These are phyloP conservation scores for Camarhynchus parvulus DNA, from an alignment of 2,113 vertebrate species.

Conservation along the genomic window DNA sequence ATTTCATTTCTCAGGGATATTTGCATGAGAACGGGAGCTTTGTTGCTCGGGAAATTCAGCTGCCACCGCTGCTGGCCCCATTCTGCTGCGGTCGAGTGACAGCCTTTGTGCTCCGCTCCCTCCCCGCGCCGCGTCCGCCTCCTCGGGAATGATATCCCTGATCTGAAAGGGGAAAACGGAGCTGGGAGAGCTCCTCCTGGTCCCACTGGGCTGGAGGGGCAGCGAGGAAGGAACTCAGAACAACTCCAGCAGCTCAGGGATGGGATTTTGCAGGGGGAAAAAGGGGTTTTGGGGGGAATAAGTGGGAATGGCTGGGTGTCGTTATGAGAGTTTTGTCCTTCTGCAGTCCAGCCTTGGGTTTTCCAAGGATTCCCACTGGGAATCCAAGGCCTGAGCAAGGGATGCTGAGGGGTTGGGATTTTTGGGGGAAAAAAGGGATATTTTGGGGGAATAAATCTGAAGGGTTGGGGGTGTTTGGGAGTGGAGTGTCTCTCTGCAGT, in stretches of 20 bases:
- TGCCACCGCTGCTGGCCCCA: background rate
- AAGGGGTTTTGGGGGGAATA: background rate
- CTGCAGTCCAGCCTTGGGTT: accelerated
- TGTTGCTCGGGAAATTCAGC: conserved; percentile 59
- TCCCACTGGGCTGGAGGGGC: accelerated
- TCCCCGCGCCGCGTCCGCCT: background rate
- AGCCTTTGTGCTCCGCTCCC: conserved; percentile 6
- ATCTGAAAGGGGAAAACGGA: background rate
- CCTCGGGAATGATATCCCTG: background rate
- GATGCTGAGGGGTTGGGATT: background rate
- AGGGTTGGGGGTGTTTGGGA: background rate
- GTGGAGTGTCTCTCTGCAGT: background rate
- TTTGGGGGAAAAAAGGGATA: background rate
- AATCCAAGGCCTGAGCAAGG: background rate
- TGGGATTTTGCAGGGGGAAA: background rate
- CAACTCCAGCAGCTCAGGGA: accelerated
- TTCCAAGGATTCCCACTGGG: background rate
- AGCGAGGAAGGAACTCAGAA: background rate
- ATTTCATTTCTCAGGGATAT: conserved; percentile 49
- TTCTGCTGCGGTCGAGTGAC: conserved; percentile 18
- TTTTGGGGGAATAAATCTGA: background rate
- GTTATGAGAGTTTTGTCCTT: background rate
- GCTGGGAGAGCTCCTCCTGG: background rate
- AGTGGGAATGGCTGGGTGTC: background rate
- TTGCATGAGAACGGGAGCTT: conserved; percentile 69